Evolutionary conservation across 2,797 vertebrate species (phyloP), one percentile per base, ranked within the genome.

Genomic region (Pseudotriccus pelzelni): DNA sequence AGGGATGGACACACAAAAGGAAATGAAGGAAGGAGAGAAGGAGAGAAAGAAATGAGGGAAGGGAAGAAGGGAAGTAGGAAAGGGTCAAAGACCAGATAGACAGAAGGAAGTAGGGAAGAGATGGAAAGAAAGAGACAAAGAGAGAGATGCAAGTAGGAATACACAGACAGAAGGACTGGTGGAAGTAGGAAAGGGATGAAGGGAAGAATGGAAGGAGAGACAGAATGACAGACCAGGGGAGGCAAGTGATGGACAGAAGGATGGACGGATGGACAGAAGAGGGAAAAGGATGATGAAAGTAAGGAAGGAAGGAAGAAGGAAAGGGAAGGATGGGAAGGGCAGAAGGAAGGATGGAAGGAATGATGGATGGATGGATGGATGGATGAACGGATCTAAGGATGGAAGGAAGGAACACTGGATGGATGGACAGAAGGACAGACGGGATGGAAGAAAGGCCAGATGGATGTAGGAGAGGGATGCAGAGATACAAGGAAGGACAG

Each of bases 311-410:
- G 66, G 27, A 43, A 16, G 64, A 44, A 59, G 32, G 27, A 5
- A 11, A 30, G 36, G 9, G 44, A 28, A 43, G 15, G 46, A 60
- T 7, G 50, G 49, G 12, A 68, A 4, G 9, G n/a, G 50, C 14
- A 28, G 41, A 76, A 17, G 17, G 7, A 76, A 36, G 21, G 22
- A 88, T 34, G 22, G 12, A 69, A 34, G 9, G 17, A 77, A 79
- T 23, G 36, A 70, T 0, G 0, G 49, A 43, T 55, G 56, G 10
- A 24, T 36, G 30, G 53, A 34, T 15, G 50, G 63, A 56, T 0
- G 0, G 18, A 78, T n/a, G n/a, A n/a, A n/a, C n/a, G 30, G 53
- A 34, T 15, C 34, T 47, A 15, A 32, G 50, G 63, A 56, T 0
- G 0, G 18, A 78, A 21, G 36, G 36, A 63, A n/a, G 21, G 23